These are phyloP conservation scores for Boloria euphrosyne DNA, from an alignment of 2,888 invertebrate genomes.

Conservation along the genomic window DNA sequence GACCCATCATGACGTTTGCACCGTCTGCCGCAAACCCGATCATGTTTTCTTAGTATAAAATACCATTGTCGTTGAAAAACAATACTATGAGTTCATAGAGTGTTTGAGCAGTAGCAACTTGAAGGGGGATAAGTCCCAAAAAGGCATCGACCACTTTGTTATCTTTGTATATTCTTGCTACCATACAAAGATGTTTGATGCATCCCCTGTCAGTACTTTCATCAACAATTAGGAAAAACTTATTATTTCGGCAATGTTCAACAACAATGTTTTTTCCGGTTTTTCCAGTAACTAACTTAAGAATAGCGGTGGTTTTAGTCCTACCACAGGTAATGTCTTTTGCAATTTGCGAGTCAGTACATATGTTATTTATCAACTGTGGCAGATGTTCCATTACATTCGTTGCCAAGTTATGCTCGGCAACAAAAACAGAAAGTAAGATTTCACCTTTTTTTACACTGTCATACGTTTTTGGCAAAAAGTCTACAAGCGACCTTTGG, in stretches of 20 bases:
- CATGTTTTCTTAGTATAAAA: constrained; percentile 12
- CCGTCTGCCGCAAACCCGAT: constrained; percentile 13
- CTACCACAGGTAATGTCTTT: constrained; percentile 25
- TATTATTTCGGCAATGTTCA: constrained; percentile 27
- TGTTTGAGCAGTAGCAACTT: constrained; percentile 11
- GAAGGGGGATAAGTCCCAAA: constrained; percentile 16
- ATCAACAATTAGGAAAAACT: constrained; percentile 39
- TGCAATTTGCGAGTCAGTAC: constrained; percentile 21
- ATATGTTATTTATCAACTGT: constrained; percentile 24
- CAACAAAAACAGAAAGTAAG: constrained; percentile 16
- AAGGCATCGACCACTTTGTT: constrained; percentile 33
- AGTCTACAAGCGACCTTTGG: not conserved
- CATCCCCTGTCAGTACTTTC: constrained; percentile 33
- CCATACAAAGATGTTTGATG: constrained; percentile 37
- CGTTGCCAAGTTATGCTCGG: constrained; percentile 27
- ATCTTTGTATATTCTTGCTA: constrained; percentile 33
- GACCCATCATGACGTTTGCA: constrained; percentile 13
- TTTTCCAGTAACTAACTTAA: constrained; percentile 32
- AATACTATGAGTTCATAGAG: constrained; percentile 10
- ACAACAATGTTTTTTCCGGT: constrained; percentile 29
- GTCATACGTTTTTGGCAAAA: not conserved
- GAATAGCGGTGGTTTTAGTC: constrained; percentile 31
- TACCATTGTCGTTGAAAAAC: constrained; percentile 9
- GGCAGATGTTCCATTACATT: constrained; percentile 28
- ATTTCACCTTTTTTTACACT: constrained; percentile 18